phyloP scores from a whole-genome alignment of 2,797 vertebrate species.

The Alcedo quadribrachys region DNA sequence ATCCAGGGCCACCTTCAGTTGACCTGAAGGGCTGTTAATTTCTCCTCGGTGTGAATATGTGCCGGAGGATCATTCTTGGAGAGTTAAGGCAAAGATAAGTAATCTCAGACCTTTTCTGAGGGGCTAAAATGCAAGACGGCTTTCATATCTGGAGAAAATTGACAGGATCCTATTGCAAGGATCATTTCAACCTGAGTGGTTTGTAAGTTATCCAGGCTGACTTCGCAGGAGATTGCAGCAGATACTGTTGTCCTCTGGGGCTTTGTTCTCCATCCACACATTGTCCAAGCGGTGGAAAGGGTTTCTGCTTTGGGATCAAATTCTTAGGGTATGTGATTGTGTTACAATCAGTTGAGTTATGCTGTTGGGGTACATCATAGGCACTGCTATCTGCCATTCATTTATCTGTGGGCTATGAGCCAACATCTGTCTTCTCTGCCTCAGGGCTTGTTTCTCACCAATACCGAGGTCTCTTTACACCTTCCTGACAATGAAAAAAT shows the following conservation, averaged over 20 bases:
- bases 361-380: neutral
- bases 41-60: neutral
- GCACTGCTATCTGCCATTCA: neutral
- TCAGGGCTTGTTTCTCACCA: constrained; percentile 1
- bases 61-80: neutral
- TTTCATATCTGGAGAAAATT: neutral
- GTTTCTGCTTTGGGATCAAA: neutral
- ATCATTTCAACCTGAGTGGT: neutral
- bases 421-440: neutral
- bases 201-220: neutral
- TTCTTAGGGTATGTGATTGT: neutral
- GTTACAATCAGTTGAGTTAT: neutral
- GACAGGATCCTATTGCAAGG: neutral
- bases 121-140: neutral
- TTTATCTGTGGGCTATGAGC: constrained; percentile 3
- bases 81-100: neutral
- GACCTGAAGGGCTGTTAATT: neutral
- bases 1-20: neutral
- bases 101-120: neutral
- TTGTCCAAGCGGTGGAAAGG: neutral
- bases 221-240: neutral
- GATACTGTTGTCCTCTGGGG: neutral
- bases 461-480: neutral
- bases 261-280: neutral
- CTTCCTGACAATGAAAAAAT: neutral